Base-by-base conservation (phyloP, 2,113 vertebrate species). In the Bufo gargarizans region DNA sequence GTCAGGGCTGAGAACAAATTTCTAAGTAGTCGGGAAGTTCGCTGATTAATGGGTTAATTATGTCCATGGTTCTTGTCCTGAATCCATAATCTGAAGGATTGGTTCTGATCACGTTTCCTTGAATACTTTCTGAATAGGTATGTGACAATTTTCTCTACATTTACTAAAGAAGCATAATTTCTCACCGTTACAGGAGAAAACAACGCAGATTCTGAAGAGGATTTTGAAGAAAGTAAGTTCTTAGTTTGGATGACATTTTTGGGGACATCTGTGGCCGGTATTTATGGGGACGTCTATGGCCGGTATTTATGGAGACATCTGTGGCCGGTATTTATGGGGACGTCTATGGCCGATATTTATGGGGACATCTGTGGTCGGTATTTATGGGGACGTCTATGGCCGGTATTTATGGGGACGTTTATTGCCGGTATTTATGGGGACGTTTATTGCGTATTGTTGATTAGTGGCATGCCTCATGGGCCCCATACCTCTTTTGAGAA, bases 171-270 rank as follows among this genome's bases (percentile, higher is more conserved):
- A 4, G 17, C n/a, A 13, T 71, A 33, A 63, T 33, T 83, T 83
- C 12, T 77, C 74, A 19, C 19, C 81, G 0, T 61, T 58, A 8
- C 19, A 85, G 67, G 12, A 47, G 53, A 45, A 20, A n/a, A 19
- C 4, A 55, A 56, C 2, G 53, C 45, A 2, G 84, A 84, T 43
- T 72, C n/a, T 50, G 82, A 84, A 43, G 82, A 85, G 8, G 84
- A 85, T 55, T 85, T 85, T 59, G 69, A 76, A 45, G 84, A 74
- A 8, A 4, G 69, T 72, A 20, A 76, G 67, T 76, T 17, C 49
- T 43, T 1, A 84, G 11, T 43, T 14, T n/a, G n/a, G 9, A 10
- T 3, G 2, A 11, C 2, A 0, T 12, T 6, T 69, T 4, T 22
- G 10, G n/a, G 3, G 22, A 13, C 10, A 12, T 69, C 67, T 1